Evolutionary conservation across 2,888 invertebrate species (phyloP).

Genomic region (Diarsia dahlii): DNA sequence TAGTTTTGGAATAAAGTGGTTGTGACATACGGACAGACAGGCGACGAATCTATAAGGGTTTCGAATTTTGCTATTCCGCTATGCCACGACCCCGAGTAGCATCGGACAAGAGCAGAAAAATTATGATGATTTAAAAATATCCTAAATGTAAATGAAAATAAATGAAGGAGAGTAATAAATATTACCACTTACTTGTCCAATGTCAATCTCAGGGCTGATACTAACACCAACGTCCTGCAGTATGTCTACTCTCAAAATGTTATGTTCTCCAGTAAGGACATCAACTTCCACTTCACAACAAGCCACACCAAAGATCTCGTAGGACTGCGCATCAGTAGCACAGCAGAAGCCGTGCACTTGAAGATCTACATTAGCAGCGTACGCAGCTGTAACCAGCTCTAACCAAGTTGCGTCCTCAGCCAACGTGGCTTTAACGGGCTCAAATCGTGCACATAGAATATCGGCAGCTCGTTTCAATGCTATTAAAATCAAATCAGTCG

Average conservation of each 20-base stretch:
- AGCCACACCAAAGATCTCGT: slow-evolving; percentile 88
- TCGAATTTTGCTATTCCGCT: too few species aligned
- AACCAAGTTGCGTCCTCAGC: slow-evolving; percentile 84
- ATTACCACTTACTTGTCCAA: slow-evolving; percentile 90
- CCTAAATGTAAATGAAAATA: not conserved
- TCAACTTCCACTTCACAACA: slow-evolving; percentile 94
- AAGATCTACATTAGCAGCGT: slow-evolving; percentile 74
- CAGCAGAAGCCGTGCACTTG: slow-evolving; percentile 70
- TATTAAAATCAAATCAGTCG: slow-evolving; percentile 72
- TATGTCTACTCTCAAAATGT: slow-evolving; percentile 91
- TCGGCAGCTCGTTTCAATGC: slow-evolving; percentile 68
- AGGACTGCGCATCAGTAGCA: slow-evolving; percentile 59
- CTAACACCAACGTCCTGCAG: slow-evolving; percentile 92
- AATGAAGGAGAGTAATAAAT: not conserved
- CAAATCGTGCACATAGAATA: slow-evolving; percentile 61
- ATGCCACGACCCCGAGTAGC: too few species aligned
- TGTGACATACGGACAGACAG: too few species aligned
- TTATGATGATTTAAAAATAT: not conserved
- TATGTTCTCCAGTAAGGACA: slow-evolving; percentile 92
- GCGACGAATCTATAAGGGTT: too few species aligned
- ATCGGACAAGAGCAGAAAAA: too few species aligned
- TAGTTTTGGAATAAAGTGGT: too few species aligned
- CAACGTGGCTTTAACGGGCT: slow-evolving; percentile 62
- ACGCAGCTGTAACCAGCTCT: slow-evolving; percentile 86
- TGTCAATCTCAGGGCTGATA: slow-evolving; percentile 92